phyloP scores from a whole-genome alignment of 1,140 invertebrate genomes.

The Megalopta genalis region DNA sequence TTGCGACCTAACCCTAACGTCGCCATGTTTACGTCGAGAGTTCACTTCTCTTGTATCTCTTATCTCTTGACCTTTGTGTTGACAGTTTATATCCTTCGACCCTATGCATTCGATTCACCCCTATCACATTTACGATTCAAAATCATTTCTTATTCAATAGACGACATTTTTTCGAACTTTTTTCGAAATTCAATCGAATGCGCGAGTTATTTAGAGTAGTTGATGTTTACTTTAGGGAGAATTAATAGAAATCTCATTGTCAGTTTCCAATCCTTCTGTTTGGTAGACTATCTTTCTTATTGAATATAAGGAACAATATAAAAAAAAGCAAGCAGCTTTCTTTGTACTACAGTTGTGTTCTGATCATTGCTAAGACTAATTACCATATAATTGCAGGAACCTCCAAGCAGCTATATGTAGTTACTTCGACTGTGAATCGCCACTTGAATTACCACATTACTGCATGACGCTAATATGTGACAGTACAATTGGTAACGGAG shows the following conservation, averaged over 20 bases:
- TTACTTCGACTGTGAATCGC: constrained; percentile 93
- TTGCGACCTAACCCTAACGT: constrained; percentile 51
- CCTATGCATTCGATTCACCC: neutral
- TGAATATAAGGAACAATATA: neutral
- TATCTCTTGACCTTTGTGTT: constrained; percentile 7
- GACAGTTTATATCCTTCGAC: neutral
- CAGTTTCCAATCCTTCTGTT: neutral
- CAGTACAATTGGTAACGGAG: constrained; percentile 87
- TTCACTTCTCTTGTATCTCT: neutral
- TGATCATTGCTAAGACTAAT: neutral
- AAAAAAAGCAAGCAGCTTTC: too few relatives aligned
- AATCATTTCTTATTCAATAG: too few relatives aligned
- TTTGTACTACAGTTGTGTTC: neutral
- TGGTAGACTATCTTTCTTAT: neutral
- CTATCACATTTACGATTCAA: neutral
- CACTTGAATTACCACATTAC: constrained; percentile 82
- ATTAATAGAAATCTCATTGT: too few relatives aligned
- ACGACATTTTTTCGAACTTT: too few relatives aligned
- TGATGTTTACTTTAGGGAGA: too few relatives aligned
- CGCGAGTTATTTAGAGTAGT: too few relatives aligned
- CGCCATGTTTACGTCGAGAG: constrained; percentile 53
- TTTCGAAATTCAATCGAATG: too few relatives aligned
- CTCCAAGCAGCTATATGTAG: constrained; percentile 96
- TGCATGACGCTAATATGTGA: constrained; percentile 90
- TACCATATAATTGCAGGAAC: constrained; percentile 86